Evolutionary conservation across 2,113 vertebrate species (phyloP), one percentile per base, ranked within the genome.

Genomic region (Petrocephalus microphthalmus): DNA sequence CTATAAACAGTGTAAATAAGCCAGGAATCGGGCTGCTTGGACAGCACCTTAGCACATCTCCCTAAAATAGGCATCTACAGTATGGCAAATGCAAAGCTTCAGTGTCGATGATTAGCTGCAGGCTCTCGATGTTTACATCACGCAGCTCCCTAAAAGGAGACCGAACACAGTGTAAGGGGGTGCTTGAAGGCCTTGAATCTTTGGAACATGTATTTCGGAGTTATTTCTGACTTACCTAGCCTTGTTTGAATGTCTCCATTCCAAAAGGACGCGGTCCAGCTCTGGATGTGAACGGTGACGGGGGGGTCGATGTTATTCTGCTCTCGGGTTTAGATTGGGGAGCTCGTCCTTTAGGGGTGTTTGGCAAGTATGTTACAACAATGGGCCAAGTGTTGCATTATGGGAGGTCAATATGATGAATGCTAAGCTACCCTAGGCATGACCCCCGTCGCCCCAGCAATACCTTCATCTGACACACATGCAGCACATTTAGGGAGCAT

Each of bases 41-140:
- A 87, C 87, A 89, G 91, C 81, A 88, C 87, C 87, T 0, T 81
- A 54, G 67, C 83, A 88, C 91, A 56, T 86, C 94, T 91, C 93
- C 95, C 94, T 95, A 96, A 95, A 95, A 96, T 96, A 95, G 95
- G 93, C 93, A 95, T 94, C 92, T 93, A 91, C 60, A 92, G 91
- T 88, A 89, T 91, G 91, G 88, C 85, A 81, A 60, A 56, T 57
- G 54, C 53, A 87, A 92, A 90, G 88, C 57, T 20, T 17, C 53
- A 52, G 89, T 82, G 87, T 85, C 90, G 92, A 93, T 88, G 89
- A 93, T 93, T 92, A 91, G 92, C 89, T 90, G 89, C 88, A 92
- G 93, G 92, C 92, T 91, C 71, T 45, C 7, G 88, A 88, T 87
- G 93, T 95, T 95, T 95, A 93, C 91, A 90, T 86, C 45, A 92